Conservation (phyloP, 2,113 vertebrate species). For the Sialia sialis region DNA sequence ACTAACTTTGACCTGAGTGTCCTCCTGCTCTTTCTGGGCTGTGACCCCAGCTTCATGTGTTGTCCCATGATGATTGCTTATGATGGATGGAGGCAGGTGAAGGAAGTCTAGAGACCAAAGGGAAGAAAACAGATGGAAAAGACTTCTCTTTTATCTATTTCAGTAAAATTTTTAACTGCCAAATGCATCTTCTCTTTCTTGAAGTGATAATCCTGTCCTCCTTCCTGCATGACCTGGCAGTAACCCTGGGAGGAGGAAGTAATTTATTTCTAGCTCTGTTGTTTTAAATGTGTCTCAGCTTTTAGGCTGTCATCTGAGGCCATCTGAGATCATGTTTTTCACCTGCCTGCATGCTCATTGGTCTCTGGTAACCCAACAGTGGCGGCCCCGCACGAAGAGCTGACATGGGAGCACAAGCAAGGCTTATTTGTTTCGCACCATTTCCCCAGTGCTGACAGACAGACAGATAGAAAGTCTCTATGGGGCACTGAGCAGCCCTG, state of each 20-base stretch:
- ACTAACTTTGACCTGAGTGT: not conserved
- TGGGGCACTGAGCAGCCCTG: not conserved
- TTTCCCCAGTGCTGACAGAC: conserved; percentile 62
- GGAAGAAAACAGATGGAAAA: conserved; percentile 8
- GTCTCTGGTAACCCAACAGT: not conserved
- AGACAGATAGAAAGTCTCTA: conserved; percentile 33
- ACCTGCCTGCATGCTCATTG: conserved; percentile 56
- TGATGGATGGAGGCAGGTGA: not conserved
- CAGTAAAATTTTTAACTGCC: conserved; percentile 52
- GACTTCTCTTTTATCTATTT: conserved; percentile 67
- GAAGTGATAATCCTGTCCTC: conserved; percentile 58
- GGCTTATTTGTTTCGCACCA: conserved; percentile 57
- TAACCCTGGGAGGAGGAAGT: conserved; percentile 64
- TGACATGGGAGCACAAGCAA: conserved; percentile 7
- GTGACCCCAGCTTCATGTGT: not conserved
- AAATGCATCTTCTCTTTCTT: conserved; percentile 70
- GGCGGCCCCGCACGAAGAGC: not conserved
- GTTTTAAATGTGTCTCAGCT: not conserved
- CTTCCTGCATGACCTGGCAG: conserved; percentile 57
- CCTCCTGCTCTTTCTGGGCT: not conserved
- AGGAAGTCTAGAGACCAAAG: conserved; percentile 39
- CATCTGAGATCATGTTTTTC: not conserved
- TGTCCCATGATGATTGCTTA: not conserved
- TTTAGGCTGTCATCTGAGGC: not conserved
- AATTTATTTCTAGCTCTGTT: conserved; percentile 57